Base-by-base conservation (phyloP, 2,113 vertebrate genomes). In the Zosterops hypoxanthus region DNA sequence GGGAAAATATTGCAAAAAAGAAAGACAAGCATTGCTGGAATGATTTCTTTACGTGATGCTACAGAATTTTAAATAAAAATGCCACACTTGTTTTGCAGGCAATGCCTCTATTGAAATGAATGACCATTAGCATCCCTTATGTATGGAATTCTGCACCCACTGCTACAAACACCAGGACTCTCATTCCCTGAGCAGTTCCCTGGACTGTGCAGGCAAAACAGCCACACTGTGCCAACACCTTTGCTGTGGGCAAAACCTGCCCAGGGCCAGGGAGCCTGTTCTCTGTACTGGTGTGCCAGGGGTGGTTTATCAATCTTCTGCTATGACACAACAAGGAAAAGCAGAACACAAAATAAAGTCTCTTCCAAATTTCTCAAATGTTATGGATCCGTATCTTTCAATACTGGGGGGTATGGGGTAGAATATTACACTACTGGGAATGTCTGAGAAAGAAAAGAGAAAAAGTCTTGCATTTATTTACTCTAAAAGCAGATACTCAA, bases 371-470 rank as follows among this genome's bases (percentile, higher is more conserved):
- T 63, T 82, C 44, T 70, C 72, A 33, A 55, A 59, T 50, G 9
- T 4, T 59, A 12, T 34, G 12, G 14, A 23, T 84, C 36, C 24
- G 2, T 19, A 4, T 25, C 20, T 77, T 90, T 64, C 81, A 44
- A 3, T 64, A 34, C 1, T 29, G 33, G 28, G 8, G 10, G 2
- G 9, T 0, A 3, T 4, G 8, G 4, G 4, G 2, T 41, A 22
- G 25, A 44, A 64, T 25, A 25, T 41, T 22, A 41, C 63, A 61
- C 46, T 49, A 4, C 28, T 69, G 33, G 55, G 14, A 80, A 57
- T 0, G 0, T 20, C n/a, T 61, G 55, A 77, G n/a, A 72, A 81
- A 59, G 20, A 7, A 68, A 24, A 25, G 19, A 50, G 18, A 61
- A 71, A 87, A 56, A 42, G 5, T 41, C 8, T 23, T 7, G 33